Evolutionary conservation across 2,888 invertebrate genomes (phyloP).

Genomic region (Pristionchus mayeri): DNA sequence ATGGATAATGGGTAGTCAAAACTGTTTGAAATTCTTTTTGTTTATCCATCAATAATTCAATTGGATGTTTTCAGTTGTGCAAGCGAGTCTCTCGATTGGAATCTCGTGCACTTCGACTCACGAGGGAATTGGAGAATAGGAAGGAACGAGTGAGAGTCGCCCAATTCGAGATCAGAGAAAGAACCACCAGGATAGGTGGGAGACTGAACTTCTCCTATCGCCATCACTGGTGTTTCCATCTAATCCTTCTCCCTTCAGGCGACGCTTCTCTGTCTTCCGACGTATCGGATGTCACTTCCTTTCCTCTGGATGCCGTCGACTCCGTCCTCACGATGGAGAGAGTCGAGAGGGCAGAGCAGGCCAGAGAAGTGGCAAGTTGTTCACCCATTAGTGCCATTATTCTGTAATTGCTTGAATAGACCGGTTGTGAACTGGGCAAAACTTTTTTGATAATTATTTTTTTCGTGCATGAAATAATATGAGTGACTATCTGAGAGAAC

Average conservation of each 20-base stretch:
- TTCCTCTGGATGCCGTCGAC: not conserved
- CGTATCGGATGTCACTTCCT: not conserved
- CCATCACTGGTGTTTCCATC: no score
- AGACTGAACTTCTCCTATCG: not conserved
- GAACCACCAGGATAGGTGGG: constrained; percentile 10
- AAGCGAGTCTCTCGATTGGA: constrained; percentile 36
- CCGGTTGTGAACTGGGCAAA: no score
- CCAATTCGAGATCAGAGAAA: constrained; percentile 39
- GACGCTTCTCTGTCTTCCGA: not conserved
- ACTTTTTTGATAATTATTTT: no score
- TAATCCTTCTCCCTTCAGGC: not conserved
- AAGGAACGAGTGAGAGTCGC: constrained; percentile 46
- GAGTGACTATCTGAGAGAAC: no score
- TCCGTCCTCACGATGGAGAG: constrained; percentile 6
- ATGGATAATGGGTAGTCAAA: no score
- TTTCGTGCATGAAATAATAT: no score
- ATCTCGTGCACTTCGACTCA: constrained; percentile 22
- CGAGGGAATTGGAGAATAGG: constrained; percentile 34
- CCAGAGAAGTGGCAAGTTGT: constrained; percentile 43
- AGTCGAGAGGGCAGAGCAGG: constrained; percentile 46
- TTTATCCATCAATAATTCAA: not conserved
- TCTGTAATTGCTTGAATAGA: no score
- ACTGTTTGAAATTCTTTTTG: no score
- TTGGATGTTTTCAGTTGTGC: constrained; percentile 14
- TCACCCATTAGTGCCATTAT: no score